Conservation (phyloP, 2,797 vertebrate species). For the Mormyrops attenuatus region DNA sequence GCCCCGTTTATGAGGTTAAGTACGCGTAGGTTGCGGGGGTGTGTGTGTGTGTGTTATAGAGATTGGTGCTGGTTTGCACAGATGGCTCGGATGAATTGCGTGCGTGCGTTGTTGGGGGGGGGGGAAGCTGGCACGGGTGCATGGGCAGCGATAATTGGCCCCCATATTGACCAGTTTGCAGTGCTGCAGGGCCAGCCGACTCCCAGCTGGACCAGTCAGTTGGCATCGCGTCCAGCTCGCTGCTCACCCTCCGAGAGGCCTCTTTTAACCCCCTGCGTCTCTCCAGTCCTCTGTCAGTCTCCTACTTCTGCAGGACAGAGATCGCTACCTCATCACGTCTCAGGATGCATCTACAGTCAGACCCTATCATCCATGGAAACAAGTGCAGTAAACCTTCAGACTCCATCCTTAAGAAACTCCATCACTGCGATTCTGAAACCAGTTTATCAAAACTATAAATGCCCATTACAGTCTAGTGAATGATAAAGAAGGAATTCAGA, state of each 20-base stretch:
- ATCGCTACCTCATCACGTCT: background rate
- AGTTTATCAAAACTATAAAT: background rate
- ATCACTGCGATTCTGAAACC: background rate
- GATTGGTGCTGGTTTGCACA: slow-evolving; percentile 59
- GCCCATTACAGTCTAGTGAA: background rate
- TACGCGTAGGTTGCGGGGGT: slow-evolving; percentile 46
- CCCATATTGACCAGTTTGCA: slow-evolving; percentile 72
- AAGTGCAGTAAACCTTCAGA: background rate
- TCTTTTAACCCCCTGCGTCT: slow-evolving; percentile 36
- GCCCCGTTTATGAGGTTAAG: slow-evolving; percentile 61
- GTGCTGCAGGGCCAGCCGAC: slow-evolving; percentile 60
- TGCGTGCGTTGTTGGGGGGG: background rate
- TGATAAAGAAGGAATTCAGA: background rate
- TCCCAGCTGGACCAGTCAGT: slow-evolving; percentile 71
- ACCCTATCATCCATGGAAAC: background rate
- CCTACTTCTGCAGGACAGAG: background rate
- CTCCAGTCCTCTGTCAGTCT: background rate
- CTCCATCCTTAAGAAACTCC: background rate
- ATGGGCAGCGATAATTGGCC: slow-evolving; percentile 71
- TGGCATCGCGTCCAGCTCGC: slow-evolving; percentile 63
- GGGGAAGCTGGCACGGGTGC: slow-evolving; percentile 61
- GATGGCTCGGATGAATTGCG: slow-evolving; percentile 48
- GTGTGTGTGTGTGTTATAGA: slow-evolving; percentile 17
- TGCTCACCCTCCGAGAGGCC: slow-evolving; percentile 51
- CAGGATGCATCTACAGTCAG: background rate